Evolutionary conservation across 2,797 vertebrate species (phyloP).

Genomic region (Dendrocincla tyrannina): DNA sequence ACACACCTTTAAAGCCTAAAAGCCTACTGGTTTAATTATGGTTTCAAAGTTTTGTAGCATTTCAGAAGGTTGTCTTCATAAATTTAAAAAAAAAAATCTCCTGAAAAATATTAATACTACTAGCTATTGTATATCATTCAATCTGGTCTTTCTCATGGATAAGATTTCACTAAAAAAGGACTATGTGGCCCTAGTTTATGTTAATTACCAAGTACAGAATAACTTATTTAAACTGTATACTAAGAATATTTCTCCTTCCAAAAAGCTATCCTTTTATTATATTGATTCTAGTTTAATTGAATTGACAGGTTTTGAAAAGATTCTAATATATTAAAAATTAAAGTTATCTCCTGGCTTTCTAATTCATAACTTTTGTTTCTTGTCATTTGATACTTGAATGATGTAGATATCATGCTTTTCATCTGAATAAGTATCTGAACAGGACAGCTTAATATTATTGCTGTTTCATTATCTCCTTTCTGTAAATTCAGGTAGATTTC

Average conservation of each 20-base stretch:
- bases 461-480: conserved; percentile 7
- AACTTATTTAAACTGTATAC: not conserved
- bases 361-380: not conserved
- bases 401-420: not conserved
- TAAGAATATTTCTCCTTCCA: not conserved
- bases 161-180: not conserved
- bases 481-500: conserved; percentile 13
- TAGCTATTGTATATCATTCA: not conserved
- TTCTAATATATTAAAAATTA: not conserved
- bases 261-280: not conserved
- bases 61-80: not conserved
- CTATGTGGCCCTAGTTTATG: not conserved
- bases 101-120: not conserved
- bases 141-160: not conserved
- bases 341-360: not conserved
- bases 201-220: not conserved
- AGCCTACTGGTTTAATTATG: not conserved
- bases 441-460: not conserved
- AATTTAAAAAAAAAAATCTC: not conserved
- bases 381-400: not conserved
- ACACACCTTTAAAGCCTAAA: not conserved
- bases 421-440: conserved; percentile 21
- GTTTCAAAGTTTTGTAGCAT: not conserved
- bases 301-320: not conserved
- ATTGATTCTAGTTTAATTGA: not conserved